Conservation (phyloP, 2,888 invertebrate species). For the Meliscaeva auricollis region DNA sequence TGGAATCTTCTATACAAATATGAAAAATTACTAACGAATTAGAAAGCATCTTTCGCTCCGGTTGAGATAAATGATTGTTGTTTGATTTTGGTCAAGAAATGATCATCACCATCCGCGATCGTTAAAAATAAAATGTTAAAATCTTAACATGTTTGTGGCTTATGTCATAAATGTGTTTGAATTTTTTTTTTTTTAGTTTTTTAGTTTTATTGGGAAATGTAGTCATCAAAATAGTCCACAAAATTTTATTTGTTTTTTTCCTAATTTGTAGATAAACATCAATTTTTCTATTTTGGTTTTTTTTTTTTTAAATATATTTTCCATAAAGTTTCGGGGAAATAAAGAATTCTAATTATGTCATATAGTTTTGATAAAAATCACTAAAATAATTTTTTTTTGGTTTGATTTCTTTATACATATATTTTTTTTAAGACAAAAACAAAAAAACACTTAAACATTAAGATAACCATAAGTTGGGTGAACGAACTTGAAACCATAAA, state of each 20-base stretch:
- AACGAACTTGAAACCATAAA: neutral
- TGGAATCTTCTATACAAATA: slow-evolving; percentile 39
- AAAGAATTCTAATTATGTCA: slow-evolving; percentile 16
- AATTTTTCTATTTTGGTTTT: neutral
- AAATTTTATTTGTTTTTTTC: slow-evolving; percentile 14
- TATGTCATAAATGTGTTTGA: slow-evolving; percentile 20
- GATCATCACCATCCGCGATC: neutral
- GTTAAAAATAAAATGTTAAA: slow-evolving; percentile 8
- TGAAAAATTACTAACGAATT: slow-evolving; percentile 51
- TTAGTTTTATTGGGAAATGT: slow-evolving; percentile 4
- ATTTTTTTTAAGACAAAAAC: too few species aligned
- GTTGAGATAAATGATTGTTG: slow-evolving; percentile 3
- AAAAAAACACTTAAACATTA: slow-evolving; percentile 1
- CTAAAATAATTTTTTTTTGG: neutral
- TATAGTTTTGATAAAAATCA: slow-evolving; percentile 9
- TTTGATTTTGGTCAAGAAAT: slow-evolving; percentile 20
- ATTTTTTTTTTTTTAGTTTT: too few species aligned
- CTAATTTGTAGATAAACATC: slow-evolving; percentile 17
- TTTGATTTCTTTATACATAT: neutral
- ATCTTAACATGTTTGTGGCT: neutral
- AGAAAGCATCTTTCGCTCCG: slow-evolving; percentile 42
- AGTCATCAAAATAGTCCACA: slow-evolving; percentile 6
- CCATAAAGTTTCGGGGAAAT: neutral
- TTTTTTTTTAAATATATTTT: neutral
- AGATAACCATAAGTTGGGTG: neutral